Conservation (phyloP, 2,113 vertebrate species). For the Lagopus leucura region DNA sequence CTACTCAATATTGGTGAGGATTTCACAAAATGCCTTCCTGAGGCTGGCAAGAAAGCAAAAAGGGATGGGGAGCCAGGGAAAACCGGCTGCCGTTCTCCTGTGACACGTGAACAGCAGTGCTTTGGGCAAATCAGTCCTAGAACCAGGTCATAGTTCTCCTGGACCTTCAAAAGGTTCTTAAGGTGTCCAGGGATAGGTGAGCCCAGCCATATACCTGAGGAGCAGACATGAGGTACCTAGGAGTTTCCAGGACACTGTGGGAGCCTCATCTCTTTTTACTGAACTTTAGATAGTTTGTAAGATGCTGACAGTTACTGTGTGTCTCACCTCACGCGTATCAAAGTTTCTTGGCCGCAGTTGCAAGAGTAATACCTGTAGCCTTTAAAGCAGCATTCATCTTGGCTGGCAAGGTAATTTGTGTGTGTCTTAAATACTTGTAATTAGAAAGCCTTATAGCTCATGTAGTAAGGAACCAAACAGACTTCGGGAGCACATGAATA, state of each 20-base stretch:
- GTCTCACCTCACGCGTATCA: neutral
- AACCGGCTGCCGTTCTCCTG: rapidly evolving
- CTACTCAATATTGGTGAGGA: neutral
- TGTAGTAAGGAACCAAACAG: neutral
- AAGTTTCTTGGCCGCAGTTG: neutral
- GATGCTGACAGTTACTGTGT: neutral
- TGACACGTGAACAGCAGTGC: neutral
- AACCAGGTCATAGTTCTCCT: neutral
- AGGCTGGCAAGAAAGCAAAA: neutral
- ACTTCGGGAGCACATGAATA: neutral
- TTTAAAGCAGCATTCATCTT: neutral
- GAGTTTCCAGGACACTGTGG: neutral
- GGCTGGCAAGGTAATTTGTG: slow-evolving; percentile 29
- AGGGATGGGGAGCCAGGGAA: neutral
- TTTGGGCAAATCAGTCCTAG: neutral
- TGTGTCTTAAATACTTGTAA: slow-evolving; percentile 32
- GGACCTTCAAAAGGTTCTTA: neutral
- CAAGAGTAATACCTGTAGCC: neutral
- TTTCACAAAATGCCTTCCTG: neutral
- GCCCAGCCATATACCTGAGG: neutral
- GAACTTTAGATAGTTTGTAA: neutral
- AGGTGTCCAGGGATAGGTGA: neutral
- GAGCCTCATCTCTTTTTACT: neutral
- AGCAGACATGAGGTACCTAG: neutral
- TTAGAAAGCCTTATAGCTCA: neutral